Base-by-base conservation (phyloP, 2,797 vertebrate genomes). In the Siniperca scherzeri region DNA sequence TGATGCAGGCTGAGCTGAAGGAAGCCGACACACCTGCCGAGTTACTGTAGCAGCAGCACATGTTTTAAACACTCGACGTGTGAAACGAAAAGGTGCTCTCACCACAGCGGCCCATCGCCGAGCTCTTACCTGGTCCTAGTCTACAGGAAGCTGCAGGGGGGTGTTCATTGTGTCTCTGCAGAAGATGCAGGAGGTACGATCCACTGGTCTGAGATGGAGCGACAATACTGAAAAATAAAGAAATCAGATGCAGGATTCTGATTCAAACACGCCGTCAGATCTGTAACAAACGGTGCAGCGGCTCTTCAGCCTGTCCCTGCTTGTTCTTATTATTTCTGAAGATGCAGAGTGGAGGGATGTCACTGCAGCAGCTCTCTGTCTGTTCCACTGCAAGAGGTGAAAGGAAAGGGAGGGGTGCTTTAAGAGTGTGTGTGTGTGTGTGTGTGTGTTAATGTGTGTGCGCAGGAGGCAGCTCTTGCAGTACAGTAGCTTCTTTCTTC, bases 121-220 rank as follows among this genome's bases (percentile, higher is more conserved):
- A 21, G 4, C 6, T 25, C 82, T 85, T 62, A 91, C 87, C 90
- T 90, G 89, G 75, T 86, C 46, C 80, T 87, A 91, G 50, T 90
- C 77, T 21, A 78, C 70, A 14, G 77, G 83, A 17, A 80, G 81
- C 87, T 80, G 89, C 83, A 74, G 79, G 71, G 4, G 60, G 83
- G 48, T 42, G 85, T 11, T 83, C 91, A 92, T 91, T 0, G 40
- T 83, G 73, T 76, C 78, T 78, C 59, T 70, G 81, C 77, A 74
- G 83, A 59, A 83, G 68, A 19, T 22, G 1, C 66, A 55, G 70
- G 33, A 82, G 57, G 25, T 67, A 5, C 59, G 25, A 48, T 87
- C 81, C 70, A 16, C 17, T 0, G 21, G 60, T 4, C 46, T 0
- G 56, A 40, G 46, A 1, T 0, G 5, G 9, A 56, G 67, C 13